Evolutionary conservation across 2,797 vertebrate species (phyloP).

Genomic region (Melanotaenia trifasciata): DNA sequence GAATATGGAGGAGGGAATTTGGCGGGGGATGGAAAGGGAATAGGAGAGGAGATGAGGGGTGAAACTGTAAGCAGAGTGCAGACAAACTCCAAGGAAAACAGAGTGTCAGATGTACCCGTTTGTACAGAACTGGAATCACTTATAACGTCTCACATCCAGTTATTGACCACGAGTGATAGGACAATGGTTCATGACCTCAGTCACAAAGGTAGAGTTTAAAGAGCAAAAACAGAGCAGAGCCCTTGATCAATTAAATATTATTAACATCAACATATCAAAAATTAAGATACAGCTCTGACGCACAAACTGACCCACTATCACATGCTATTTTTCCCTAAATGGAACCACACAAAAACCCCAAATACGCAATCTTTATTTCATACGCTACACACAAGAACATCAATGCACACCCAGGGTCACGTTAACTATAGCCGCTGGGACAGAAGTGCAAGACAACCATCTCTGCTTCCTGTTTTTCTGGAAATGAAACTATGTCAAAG

Average conservation of each 20-base stretch:
- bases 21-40: conserved; percentile 53
- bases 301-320: conserved; percentile 13
- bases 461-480: conserved; percentile 84
- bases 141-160: conserved; percentile 51
- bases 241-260: conserved; percentile 21
- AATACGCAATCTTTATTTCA: conserved; percentile 17
- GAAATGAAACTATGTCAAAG: conserved; percentile 81
- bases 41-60: conserved; percentile 46
- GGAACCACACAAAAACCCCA: conserved; percentile 23
- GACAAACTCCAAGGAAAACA: conserved; percentile 74
- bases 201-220: conserved; percentile 20
- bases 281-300: not conserved
- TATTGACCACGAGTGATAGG: conserved; percentile 47
- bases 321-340: not conserved
- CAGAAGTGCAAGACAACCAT: conserved; percentile 72
- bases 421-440: conserved; percentile 66
- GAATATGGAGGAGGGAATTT: conserved; percentile 71
- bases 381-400: conserved; percentile 40
- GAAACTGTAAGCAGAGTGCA: conserved; percentile 51
- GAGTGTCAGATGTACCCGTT: conserved; percentile 71
- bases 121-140: conserved; percentile 41
- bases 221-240: conserved; percentile 27
- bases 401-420: conserved; percentile 70
- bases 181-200: conserved; percentile 38
- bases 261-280: conserved; percentile 1